Evolutionary conservation across 2,888 invertebrate genomes (phyloP), one percentile per base, ranked within the genome.

Genomic region (Caenorhabditis sp.): DNA sequence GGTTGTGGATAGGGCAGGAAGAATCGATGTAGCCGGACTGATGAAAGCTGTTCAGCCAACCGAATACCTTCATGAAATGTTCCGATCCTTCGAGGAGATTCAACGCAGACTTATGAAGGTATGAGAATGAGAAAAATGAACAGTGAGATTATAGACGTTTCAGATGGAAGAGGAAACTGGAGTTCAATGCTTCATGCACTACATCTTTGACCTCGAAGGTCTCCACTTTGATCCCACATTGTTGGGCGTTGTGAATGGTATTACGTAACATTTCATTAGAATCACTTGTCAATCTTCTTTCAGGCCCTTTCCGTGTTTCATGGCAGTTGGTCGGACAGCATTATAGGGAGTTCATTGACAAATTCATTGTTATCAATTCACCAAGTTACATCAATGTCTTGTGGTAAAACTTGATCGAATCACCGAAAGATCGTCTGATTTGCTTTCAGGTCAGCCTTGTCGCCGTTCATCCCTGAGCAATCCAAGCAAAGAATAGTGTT

Each of bases 81-180:
- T 85, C 76, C 51, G 86, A 6, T 51, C 66, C 14, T 85, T 88
- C 26, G 88, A 88, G 44, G 81, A 85, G 56, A 77, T 88, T 44
- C 82, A 76, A 24, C 61, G 83, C 24, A 70, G 73, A 24, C 47
- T 87, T 22, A 85, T 83, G 83, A 82, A 88, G 84, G 87, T 85
- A 28, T 41, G 68, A 58, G 19, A 61, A 66, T 24, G 44, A 14
- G 14, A 3, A 26, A 5, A 24, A 58, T 26, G 16, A 16, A 14
- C n/a, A 16, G 16, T 14, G 16, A 12, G 16, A n/a, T 47, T 26
- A 24, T 56, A 12, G 44, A 10, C 12, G 2, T 66, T 81, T 22
- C 54, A 87, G 82, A 87, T 97, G 97, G 89, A 89, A 70, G 84
- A 56, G 12, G 75, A 84, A 72, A 64, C 75, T 12, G 85, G 80